A percentile compares a stretch with the other conserved stretches of the same genome.
These are phyloP conservation scores for Phataginus tetradactyla DNA, from an alignment of 2,797 vertebrate genomes.

Conservation along the genomic window DNA sequence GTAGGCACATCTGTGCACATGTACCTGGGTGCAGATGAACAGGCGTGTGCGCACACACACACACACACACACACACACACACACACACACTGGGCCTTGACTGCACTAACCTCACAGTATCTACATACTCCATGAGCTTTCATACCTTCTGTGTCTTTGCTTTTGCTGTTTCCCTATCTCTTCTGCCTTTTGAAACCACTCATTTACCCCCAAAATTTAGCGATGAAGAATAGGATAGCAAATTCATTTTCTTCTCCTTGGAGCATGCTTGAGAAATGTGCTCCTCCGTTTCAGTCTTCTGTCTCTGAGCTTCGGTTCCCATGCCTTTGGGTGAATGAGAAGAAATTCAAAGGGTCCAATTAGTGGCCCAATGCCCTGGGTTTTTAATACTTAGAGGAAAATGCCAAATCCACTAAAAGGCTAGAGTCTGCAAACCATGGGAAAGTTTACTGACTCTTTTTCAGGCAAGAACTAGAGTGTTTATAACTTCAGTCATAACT, in stretches of 20 bases:
- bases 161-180: neutral
- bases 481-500: neutral
- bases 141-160: neutral
- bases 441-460: neutral
- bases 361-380: neutral
- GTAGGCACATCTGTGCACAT: neutral
- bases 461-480: neutral
- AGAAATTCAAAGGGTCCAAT: neutral
- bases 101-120: neutral
- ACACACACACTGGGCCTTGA: neutral
- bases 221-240: neutral
- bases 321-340: neutral
- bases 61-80: neutral
- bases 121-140: too few relatives aligned
- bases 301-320: neutral
- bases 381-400: slow-evolving; percentile 17
- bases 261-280: neutral
- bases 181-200: neutral
- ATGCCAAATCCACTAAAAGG: neutral
- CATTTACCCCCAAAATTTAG: neutral
- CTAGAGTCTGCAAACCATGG: neutral
- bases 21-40: neutral
- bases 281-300: neutral
- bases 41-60: neutral
- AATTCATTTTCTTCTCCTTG: neutral